A percentile compares a stretch with the other conserved stretches of the same genome.
These are phyloP conservation scores for Rhyacichthys aspro DNA, from an alignment of 2,797 vertebrate species.

Conservation along the genomic window DNA sequence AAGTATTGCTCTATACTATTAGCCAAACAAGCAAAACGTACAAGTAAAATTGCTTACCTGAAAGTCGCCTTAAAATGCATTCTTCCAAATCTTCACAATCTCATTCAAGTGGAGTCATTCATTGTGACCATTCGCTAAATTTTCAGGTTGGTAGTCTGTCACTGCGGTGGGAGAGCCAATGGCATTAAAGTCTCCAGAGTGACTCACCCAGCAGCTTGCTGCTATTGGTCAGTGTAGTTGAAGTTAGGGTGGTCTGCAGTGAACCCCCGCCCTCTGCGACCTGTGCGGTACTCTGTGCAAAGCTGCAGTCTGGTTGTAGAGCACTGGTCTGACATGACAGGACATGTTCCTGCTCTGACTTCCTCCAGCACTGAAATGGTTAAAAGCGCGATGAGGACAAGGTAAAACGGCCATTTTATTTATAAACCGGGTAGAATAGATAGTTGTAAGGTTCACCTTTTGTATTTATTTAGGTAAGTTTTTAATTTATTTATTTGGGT, in stretches of 20 bases:
- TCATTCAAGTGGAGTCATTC: conserved; percentile 52
- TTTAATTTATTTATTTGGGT: background rate
- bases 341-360: conserved; percentile 66
- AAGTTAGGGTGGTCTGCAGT: conserved; percentile 51
- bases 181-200: conserved; percentile 6
- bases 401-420: conserved; percentile 16
- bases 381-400: conserved; percentile 28
- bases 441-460: background rate
- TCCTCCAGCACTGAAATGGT: conserved; percentile 48
- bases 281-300: conserved; percentile 19
- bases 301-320: conserved; percentile 24
- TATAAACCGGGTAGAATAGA: background rate
- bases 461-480: too few species aligned
- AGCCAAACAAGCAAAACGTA: too few species aligned
- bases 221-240: conserved; percentile 46
- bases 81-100: conserved; percentile 13
- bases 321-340: conserved; percentile 68
- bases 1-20: too few species aligned
- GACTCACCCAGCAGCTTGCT: conserved; percentile 19
- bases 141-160: conserved; percentile 17
- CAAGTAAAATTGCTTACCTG: conserved; percentile 44
- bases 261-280: conserved; percentile 32
- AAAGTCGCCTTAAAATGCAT: background rate
- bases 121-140: conserved; percentile 60
- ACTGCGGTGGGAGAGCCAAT: conserved; percentile 44